Percentiles rank a stretch among this genome's conserved stretches.
Evolutionary conservation across 2,888 invertebrate species (phyloP).

Genomic region (Eucera pruinosa): DNA sequence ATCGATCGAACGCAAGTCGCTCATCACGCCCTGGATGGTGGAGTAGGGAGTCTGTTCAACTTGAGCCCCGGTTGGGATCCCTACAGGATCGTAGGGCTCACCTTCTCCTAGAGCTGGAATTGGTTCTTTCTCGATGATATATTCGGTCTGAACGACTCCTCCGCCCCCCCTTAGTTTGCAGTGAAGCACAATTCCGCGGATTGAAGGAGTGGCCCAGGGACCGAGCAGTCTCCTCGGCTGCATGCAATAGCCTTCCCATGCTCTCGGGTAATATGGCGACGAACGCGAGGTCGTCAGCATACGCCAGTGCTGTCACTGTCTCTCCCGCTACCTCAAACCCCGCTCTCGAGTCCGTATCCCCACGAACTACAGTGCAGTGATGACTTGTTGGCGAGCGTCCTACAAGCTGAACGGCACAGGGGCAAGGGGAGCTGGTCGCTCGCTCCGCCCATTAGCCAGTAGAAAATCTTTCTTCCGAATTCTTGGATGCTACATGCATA

Average conservation of each 20-base stretch:
- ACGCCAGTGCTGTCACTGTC: constrained; percentile 38
- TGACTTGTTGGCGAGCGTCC: too few relatives aligned
- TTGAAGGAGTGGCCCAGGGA: neutral
- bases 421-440: too few relatives aligned
- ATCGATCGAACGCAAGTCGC: neutral
- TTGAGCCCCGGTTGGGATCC: neutral
- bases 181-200: neutral
- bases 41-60: neutral
- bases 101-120: neutral
- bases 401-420: too few relatives aligned
- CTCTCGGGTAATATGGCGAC: constrained; percentile 25
- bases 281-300: neutral
- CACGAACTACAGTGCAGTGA: constrained; percentile 62
- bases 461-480: too few relatives aligned
- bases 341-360: constrained; percentile 6
- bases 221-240: neutral
- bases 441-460: too few relatives aligned
- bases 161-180: neutral
- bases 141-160: neutral
- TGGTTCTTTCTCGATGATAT: neutral
- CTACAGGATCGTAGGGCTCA: neutral
- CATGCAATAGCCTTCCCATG: neutral
- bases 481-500: too few relatives aligned
- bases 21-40: neutral
- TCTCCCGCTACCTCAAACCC: constrained; percentile 17